A percentile compares a stretch with the other conserved stretches of the same genome.
These are phyloP conservation scores for Musca vetustissima DNA, from an alignment of 1,140 invertebrate genomes.

Conservation along the genomic window DNA sequence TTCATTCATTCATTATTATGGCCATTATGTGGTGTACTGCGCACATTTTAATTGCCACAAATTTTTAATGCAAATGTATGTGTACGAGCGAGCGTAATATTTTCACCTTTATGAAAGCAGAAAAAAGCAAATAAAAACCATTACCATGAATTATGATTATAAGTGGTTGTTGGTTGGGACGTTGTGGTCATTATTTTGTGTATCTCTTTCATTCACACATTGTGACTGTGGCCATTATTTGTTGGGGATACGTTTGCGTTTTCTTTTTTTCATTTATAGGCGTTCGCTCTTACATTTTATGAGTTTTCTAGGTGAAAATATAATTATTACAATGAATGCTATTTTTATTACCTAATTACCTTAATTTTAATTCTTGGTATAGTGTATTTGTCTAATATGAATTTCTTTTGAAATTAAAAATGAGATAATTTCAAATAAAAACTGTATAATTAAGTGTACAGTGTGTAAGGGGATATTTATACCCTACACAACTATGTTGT, in stretches of 20 bases:
- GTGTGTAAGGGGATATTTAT: no score
- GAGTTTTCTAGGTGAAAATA: not conserved
- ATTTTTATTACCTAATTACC: slow-evolving; percentile 55
- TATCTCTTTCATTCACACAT: not conserved
- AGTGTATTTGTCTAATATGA: slow-evolving; percentile 36
- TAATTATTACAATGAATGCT: slow-evolving; percentile 27
- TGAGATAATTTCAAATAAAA: no score
- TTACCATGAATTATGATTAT: slow-evolving; percentile 18
- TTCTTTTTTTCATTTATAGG: not conserved
- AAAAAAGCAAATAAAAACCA: slow-evolving; percentile 1
- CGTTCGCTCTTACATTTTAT: not conserved
- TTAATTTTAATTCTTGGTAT: slow-evolving; percentile 43
- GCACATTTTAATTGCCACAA: slow-evolving; percentile 16
- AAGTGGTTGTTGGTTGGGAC: slow-evolving; percentile 2
- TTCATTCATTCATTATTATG: no score
- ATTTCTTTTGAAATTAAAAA: not conserved
- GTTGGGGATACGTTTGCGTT: no score
- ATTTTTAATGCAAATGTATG: slow-evolving; percentile 16
- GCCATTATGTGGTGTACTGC: no score
- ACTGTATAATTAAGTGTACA: no score
- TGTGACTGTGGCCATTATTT: not conserved
- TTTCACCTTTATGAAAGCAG: not conserved
- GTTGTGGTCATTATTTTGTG: no score
- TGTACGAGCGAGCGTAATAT: no score
- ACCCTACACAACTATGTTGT: no score